These are phyloP conservation scores for Chrysomallon squamiferum DNA, from an alignment of 1,140 invertebrate species.

Conservation along the genomic window DNA sequence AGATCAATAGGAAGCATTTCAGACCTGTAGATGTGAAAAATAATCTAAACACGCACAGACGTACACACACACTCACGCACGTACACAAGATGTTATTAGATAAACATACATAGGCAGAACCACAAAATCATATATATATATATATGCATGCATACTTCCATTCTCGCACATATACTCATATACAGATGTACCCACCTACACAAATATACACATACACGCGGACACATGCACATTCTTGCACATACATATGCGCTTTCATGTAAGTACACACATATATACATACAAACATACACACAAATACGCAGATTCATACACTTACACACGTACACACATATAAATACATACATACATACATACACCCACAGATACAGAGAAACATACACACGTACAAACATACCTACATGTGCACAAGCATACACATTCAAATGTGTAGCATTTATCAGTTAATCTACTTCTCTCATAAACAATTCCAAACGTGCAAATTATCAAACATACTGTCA, in stretches of 20 bases:
- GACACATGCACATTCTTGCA: not conserved
- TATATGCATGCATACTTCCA: not conserved
- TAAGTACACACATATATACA: not conserved
- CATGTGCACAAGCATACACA: not conserved
- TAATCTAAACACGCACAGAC: too few relatives aligned
- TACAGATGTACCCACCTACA: not conserved
- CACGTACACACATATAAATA: not conserved
- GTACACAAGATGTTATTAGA: too few relatives aligned
- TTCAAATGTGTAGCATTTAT: too few relatives aligned
- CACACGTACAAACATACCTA: slow-evolving; percentile 1
- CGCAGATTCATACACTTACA: not conserved
- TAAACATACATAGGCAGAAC: not conserved
- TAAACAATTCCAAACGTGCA: too few relatives aligned
- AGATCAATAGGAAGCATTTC: too few relatives aligned
- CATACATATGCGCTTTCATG: not conserved
- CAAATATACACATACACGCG: not conserved
- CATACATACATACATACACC: slow-evolving; percentile 2
- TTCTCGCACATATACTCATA: not conserved
- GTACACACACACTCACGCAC: slow-evolving; percentile 2
- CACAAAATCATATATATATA: not conserved
- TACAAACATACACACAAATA: not conserved
- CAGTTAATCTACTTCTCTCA: too few relatives aligned
- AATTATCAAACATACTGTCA: too few relatives aligned
- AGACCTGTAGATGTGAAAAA: too few relatives aligned
- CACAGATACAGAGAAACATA: not conserved